Percentiles rank a stretch among this genome's conserved stretches.
phyloP scores from a whole-genome alignment of 2,797 vertebrate genomes.

The Melanogrammus aeglefinus region DNA sequence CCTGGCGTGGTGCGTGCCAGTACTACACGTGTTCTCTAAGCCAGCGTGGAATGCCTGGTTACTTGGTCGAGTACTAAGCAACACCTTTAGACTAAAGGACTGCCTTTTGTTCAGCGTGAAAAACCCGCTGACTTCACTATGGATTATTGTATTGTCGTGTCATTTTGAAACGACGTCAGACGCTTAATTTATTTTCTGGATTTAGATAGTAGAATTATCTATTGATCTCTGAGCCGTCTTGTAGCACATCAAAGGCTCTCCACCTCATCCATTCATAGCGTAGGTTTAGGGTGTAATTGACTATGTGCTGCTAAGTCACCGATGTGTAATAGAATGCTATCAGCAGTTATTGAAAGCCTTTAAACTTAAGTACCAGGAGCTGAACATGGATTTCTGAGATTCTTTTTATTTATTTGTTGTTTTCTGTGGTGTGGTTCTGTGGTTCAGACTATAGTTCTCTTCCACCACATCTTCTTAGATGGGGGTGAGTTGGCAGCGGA shows the following conservation, averaged over 20 bases:
- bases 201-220: not conserved
- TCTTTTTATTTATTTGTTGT: not conserved
- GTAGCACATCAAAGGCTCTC: not conserved
- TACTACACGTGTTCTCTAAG: constrained; percentile 56
- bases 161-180: not conserved
- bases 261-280: not conserved
- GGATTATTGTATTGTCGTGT: constrained; percentile 56
- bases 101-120: constrained; percentile 58
- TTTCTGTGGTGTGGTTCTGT: not conserved
- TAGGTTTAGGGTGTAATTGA: not conserved
- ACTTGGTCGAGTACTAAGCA: constrained; percentile 52
- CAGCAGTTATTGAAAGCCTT: not conserved
- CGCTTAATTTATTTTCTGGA: not conserved
- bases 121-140: constrained; percentile 54
- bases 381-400: not conserved
- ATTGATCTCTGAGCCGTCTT: not conserved
- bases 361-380: not conserved
- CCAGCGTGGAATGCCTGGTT: constrained; percentile 68
- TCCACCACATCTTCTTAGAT: not conserved
- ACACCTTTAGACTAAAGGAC: constrained; percentile 65
- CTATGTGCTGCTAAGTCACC: not conserved
- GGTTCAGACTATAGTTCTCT: not conserved
- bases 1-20: constrained; percentile 46
- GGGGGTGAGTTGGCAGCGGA: not conserved
- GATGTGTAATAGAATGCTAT: no score